A percentile compares a stretch with the other conserved stretches of the same genome.
phyloP scores from a whole-genome alignment of 2,888 invertebrate genomes.

The Leucophenga montana region DNA sequence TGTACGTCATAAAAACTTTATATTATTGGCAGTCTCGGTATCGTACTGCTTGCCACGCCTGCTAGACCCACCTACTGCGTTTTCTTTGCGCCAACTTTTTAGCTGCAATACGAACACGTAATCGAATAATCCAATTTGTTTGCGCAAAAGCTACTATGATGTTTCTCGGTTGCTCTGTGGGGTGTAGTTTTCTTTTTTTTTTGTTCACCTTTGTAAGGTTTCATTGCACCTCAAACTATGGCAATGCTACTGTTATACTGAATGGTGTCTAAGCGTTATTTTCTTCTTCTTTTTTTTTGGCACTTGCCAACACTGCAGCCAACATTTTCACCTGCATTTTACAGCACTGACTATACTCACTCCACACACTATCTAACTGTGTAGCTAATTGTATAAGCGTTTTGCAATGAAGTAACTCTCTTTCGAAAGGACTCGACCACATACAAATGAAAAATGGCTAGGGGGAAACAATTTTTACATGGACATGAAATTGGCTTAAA shows the following conservation, averaged over 20 bases:
- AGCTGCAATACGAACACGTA: constrained; percentile 52
- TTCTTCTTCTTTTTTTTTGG: not conserved
- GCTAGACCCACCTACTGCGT: not conserved
- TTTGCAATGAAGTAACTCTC: constrained; percentile 8
- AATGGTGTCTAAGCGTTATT: not conserved
- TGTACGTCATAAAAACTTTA: not conserved
- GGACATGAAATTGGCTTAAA: constrained; percentile 41
- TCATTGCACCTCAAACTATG: not conserved
- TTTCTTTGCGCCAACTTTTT: not conserved
- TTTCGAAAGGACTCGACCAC: not conserved
- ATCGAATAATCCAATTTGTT: constrained; percentile 66
- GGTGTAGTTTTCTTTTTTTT: constrained; percentile 51
- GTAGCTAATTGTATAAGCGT: constrained; percentile 56
- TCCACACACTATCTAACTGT: no score
- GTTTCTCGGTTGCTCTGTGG: not conserved
- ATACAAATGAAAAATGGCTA: constrained; percentile 42
- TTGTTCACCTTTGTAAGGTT: constrained; percentile 48
- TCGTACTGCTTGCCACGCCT: constrained; percentile 7
- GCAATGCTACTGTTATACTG: not conserved
- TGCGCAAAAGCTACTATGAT: constrained; percentile 59
- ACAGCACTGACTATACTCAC: no score
- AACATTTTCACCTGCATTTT: no score
- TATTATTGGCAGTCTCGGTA: not conserved
- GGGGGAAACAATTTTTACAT: constrained; percentile 30
- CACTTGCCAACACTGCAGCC: no score